Base-by-base conservation (phyloP, 2,888 invertebrate genomes). In the Ectemnius continuus region DNA sequence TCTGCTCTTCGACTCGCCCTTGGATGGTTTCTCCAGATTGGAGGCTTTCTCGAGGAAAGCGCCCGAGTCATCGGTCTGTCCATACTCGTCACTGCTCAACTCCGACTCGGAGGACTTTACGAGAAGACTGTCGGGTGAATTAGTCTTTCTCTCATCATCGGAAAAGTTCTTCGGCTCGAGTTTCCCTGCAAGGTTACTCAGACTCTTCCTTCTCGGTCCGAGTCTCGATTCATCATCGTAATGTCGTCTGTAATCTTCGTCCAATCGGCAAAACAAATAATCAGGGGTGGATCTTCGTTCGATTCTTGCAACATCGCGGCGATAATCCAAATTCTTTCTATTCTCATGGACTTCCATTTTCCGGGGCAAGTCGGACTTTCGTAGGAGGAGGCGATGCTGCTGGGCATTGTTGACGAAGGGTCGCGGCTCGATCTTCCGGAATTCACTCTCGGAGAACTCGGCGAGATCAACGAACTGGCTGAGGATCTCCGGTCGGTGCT, bases 51-150 rank as follows among this genome's bases (percentile, higher is more conserved):
- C 92, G 88, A 87, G 69, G 67, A 88, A 88, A 4, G 90, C 90
- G 2, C 88, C 90, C 1, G 91, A 91, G 63, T 89, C 91, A 67
- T 90, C 90, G 1, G 89, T 89, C 94, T 94, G 83, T 91, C 94
- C 89, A 93, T 93, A 86, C 45, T 91, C 91, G 78, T 91, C 91
- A 74, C 91, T 91, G 69, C 91, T 89, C 56, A 89, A 80, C 3
- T 89, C 90, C 2, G 91, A 90, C 70, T 90, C 91, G 20, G 91
- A 91, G 0, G 91, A 90, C 58, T 90, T 90, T 1, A 91, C 88
- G 63, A 91, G 78, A 2, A 91, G 85, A 73, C 91, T 91, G 69
- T 91, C 91, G 11, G 90, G 91, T 3, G 90, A 91, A 74, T 90
- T 91, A 2, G 89, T 91, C 73, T 91, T 91, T 36, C 90, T 86